These are phyloP conservation scores for Neoarius graeffei DNA, from an alignment of 2,113 vertebrate genomes.

Conservation along the genomic window DNA sequence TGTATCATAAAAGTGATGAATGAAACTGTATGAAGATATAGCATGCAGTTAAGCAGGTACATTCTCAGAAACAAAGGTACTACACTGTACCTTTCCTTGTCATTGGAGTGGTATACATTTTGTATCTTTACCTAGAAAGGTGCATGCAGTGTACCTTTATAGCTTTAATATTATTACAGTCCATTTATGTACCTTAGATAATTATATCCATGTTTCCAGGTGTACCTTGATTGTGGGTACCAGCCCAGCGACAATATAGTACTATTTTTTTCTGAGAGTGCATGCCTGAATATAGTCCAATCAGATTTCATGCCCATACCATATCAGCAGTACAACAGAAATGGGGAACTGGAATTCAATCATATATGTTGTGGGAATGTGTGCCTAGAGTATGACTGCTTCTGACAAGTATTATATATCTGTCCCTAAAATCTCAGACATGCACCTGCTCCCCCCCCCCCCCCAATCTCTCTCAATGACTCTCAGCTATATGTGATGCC, in stretches of 20 bases:
- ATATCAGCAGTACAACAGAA: background rate
- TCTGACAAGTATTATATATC: conserved; percentile 7
- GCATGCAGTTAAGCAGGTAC: background rate
- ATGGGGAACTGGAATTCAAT: background rate
- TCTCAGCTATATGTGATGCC: conserved; percentile 65
- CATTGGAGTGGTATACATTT: background rate
- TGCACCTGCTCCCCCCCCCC: conserved; percentile 40
- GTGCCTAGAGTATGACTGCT: background rate
- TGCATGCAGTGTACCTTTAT: no score
- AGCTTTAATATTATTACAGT: background rate
- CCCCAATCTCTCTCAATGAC: conserved; percentile 31
- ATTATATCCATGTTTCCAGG: background rate
- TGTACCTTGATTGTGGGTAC: background rate
- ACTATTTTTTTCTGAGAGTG: background rate
- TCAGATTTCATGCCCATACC: background rate
- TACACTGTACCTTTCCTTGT: background rate
- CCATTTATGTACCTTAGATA: background rate
- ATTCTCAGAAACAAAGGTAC: background rate
- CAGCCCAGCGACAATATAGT: background rate
- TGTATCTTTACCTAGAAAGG: background rate
- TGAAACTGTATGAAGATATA: background rate
- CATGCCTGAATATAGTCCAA: background rate
- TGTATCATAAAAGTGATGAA: background rate
- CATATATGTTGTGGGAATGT: background rate
- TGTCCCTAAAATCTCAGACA: conserved; percentile 26